Conservation (phyloP, 2,113 vertebrate genomes). For the Falco punctatus region DNA sequence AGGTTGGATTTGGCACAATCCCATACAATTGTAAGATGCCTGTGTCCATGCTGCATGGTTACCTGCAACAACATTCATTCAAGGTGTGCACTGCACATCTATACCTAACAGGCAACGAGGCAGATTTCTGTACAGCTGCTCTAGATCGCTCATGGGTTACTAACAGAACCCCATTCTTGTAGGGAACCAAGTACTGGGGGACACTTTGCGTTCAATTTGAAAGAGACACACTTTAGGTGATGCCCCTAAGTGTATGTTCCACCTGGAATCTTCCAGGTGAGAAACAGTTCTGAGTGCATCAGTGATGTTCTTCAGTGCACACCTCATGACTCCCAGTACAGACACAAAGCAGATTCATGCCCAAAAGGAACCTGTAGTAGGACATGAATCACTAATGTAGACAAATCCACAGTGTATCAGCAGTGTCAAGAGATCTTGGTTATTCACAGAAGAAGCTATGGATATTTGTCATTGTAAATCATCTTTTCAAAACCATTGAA, state of each 20-base stretch:
- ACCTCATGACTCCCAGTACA: background rate
- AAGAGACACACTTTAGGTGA: background rate
- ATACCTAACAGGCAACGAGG: background rate
- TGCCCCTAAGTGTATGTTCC: background rate
- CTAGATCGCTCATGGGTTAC: background rate
- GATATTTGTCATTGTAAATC: background rate
- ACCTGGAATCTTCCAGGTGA: background rate
- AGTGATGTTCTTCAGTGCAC: background rate
- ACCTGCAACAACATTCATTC: background rate
- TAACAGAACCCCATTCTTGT: background rate
- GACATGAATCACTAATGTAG: background rate
- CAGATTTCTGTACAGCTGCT: background rate
- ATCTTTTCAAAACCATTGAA: background rate
- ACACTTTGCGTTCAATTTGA: background rate
- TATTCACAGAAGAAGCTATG: background rate
- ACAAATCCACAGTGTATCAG: background rate
- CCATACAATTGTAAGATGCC: background rate
- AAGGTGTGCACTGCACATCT: background rate
- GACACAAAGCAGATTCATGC: background rate
- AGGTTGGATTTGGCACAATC: background rate
- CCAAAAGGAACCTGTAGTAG: background rate
- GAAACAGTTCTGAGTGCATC: background rate
- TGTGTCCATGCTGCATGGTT: background rate
- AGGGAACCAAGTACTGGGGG: background rate
- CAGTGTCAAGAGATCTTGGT: background rate